phyloP scores from a whole-genome alignment of 2,888 invertebrate genomes.

The Helleia helle region DNA sequence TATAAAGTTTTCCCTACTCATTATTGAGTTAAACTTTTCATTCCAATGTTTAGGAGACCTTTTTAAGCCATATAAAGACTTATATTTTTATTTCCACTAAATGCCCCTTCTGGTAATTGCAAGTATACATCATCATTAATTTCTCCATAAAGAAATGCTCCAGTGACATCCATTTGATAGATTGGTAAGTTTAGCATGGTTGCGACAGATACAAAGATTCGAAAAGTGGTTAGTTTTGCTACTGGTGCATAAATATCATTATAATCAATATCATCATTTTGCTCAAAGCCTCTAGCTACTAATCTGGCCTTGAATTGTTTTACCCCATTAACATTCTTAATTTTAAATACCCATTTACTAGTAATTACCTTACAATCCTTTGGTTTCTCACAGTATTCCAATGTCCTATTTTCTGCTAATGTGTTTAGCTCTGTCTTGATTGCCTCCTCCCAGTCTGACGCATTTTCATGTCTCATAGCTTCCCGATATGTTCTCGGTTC shows the following conservation, averaged over 20 bases:
- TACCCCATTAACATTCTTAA: conserved; percentile 15
- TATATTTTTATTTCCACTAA: no score
- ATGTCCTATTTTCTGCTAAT: conserved; percentile 15
- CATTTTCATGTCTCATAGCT: background rate
- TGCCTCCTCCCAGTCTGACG: conserved; percentile 12
- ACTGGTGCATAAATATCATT: conserved; percentile 12
- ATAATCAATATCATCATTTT: conserved; percentile 2
- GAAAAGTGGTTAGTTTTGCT: conserved; percentile 20
- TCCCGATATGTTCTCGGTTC: background rate
- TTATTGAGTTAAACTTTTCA: no score
- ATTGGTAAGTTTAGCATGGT: conserved; percentile 17
- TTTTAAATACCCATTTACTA: conserved; percentile 25
- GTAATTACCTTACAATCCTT: conserved; percentile 13
- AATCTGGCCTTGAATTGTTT: conserved; percentile 7
- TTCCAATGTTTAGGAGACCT: no score
- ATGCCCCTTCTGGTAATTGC: no score
- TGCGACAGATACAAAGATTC: conserved; percentile 19
- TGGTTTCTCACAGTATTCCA: conserved; percentile 11
- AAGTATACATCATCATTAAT: no score
- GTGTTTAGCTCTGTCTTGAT: conserved; percentile 15
- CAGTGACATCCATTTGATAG: no score
- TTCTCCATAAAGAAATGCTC: conserved; percentile 19
- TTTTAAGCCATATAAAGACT: no score
- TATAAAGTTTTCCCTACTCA: no score
- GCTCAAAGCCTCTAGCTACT: conserved; percentile 10